Base-by-base conservation (phyloP, 2,113 vertebrate genomes). In the Pteruthius melanotis region DNA sequence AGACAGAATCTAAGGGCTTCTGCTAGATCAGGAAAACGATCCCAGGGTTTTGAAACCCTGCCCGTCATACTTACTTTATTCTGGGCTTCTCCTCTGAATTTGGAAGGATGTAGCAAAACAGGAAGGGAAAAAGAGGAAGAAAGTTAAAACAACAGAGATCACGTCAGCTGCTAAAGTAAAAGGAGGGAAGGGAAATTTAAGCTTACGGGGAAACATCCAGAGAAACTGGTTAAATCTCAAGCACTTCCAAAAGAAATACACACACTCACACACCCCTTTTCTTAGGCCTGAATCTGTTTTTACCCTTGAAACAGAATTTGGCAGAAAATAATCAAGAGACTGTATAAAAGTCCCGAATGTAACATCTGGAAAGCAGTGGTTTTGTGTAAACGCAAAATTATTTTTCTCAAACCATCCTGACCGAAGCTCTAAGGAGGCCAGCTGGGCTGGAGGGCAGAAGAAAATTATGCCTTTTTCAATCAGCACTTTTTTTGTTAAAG, bases 41-140 rank as follows among this genome's bases (percentile, higher is more conserved):
- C 45, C 59, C 63, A 69, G 24, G 18, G 26, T 70, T 94, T 84
- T 75, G 57, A 90, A 92, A 79, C 20, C 16, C 33, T 77, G 7
- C 20, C 27, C 14, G 2, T 82, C 33, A 24, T 66, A 98, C 99
- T 99, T 97, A 99, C 99, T 98, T 98, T 96, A 97, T 98, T 97
- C 98, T 99, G 52, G 98, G 99, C 97, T 99, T 99, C 94, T 98
- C 98, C 83, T 99, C 98, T 99, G 94, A 71, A 72, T 96, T 86
- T 88, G 93, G 83, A 70, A 95, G 60, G 44, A n/a, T 30, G 80
- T 70, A 77, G 92, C 72, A 89, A 94, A 92, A 94, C 26, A 83
- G 76, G 85, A 87, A 95, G 64, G 64, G 66, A 69, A 92, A 90
- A 95, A 96, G 85, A 97, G 40, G 80, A 80, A 94, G 59, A 94